These are phyloP conservation scores for Portunus trituberculatus DNA, from an alignment of 1,140 invertebrate genomes.

Conservation along the genomic window DNA sequence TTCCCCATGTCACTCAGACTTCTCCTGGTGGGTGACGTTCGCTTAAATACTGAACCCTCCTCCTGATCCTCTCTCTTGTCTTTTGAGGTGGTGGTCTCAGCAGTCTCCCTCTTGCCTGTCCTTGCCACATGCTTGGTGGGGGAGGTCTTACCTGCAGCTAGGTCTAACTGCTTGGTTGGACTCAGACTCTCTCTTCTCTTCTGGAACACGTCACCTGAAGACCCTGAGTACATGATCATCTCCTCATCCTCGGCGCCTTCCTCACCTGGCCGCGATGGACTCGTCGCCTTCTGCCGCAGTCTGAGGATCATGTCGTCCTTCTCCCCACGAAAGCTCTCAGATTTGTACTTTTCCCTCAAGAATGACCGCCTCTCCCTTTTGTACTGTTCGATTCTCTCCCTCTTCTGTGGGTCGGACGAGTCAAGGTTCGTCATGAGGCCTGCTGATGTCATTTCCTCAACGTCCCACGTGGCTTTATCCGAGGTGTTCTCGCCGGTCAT, in stretches of 20 bases:
- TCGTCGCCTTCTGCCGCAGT: slow-evolving; percentile 78
- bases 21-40: slow-evolving; percentile 63
- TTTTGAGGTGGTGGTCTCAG: background rate
- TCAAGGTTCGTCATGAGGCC: slow-evolving; percentile 43
- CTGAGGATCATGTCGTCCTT: slow-evolving; percentile 81
- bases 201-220: background rate
- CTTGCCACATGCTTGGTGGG: slow-evolving; percentile 21
- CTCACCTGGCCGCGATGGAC: slow-evolving; percentile 77
- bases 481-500: background rate
- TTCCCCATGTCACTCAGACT: slow-evolving; percentile 71
- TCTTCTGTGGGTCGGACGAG: slow-evolving; percentile 75
- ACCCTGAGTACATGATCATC: slow-evolving; percentile 50
- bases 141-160: slow-evolving; percentile 32
- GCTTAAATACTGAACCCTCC: slow-evolving; percentile 54
- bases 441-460: slow-evolving; percentile 42
- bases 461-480: slow-evolving; percentile 43
- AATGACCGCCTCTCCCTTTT: slow-evolving; percentile 94
- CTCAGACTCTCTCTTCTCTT: slow-evolving; percentile 54
- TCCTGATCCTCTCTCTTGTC: slow-evolving; percentile 53
- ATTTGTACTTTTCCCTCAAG: slow-evolving; percentile 91
- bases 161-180: slow-evolving; percentile 50
- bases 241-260: slow-evolving; percentile 39
- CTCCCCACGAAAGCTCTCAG: slow-evolving; percentile 88
- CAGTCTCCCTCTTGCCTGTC: background rate
- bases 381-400: slow-evolving; percentile 89